phyloP scores from a whole-genome alignment of 2,888 invertebrate species.

The Ophion costatus region DNA sequence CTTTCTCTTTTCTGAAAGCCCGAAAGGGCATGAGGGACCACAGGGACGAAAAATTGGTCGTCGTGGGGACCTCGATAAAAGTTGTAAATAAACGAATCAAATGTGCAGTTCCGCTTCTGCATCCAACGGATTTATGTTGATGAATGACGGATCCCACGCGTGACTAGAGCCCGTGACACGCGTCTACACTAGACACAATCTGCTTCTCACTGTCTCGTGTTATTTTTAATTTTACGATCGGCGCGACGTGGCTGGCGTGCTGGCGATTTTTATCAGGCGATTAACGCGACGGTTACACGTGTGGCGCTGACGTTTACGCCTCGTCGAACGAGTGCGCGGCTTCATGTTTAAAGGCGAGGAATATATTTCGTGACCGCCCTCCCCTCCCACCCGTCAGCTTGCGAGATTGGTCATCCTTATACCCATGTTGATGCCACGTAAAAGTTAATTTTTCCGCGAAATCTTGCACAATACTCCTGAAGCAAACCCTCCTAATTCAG shows the following conservation, averaged over 20 bases:
- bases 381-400: conserved; percentile 4
- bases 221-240: conserved; percentile 73
- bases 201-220: conserved; percentile 56
- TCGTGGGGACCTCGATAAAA: neutral
- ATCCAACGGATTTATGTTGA: neutral
- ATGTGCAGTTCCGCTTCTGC: neutral
- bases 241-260: conserved; percentile 78
- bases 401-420: neutral
- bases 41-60: no score
- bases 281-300: conserved; percentile 82
- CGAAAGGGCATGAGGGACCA: neutral
- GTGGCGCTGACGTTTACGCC: conserved; percentile 81
- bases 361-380: conserved; percentile 62
- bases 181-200: conserved; percentile 30
- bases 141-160: neutral
- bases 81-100: neutral
- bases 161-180: neutral
- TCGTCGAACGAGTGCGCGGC: conserved; percentile 74
- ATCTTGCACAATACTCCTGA: conserved; percentile 38
- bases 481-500: conserved; percentile 21
- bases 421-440: conserved; percentile 37
- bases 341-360: conserved; percentile 69
- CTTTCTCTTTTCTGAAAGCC: neutral
- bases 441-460: conserved; percentile 24
- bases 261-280: conserved; percentile 83